Conservation (phyloP, 2,888 invertebrate genomes). For the Apantesis nais region DNA sequence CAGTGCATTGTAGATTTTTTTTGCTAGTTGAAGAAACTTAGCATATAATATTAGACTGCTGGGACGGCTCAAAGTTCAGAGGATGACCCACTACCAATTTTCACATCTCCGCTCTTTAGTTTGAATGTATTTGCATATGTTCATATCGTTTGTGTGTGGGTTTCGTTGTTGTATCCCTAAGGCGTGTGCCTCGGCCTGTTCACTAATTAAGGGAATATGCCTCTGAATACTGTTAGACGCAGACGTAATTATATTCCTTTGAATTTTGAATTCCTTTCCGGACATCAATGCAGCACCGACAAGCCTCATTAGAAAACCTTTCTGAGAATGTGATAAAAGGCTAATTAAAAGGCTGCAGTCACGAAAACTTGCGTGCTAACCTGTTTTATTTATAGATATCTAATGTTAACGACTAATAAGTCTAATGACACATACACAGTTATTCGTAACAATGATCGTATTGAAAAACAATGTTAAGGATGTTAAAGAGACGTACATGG, state of each 20-base stretch:
- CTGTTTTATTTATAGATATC: slow-evolving; percentile 35
- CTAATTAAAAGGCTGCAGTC: slow-evolving; percentile 55
- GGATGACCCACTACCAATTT: slow-evolving; percentile 31
- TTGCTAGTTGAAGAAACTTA: slow-evolving; percentile 23
- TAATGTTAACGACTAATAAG: slow-evolving; percentile 25
- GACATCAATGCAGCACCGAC: slow-evolving; percentile 39
- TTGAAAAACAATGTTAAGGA: slow-evolving; percentile 6
- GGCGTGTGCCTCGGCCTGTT: slow-evolving; percentile 17
- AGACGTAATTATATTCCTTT: slow-evolving; percentile 57
- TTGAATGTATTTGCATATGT: slow-evolving; percentile 29
- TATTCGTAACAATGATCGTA: neutral
- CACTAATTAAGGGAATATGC: slow-evolving; percentile 42
- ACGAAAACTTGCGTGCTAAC: slow-evolving; percentile 58
- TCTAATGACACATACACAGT: neutral
- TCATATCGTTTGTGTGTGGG: slow-evolving; percentile 27
- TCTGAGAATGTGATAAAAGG: slow-evolving; percentile 53
- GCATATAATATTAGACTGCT: slow-evolving; percentile 14
- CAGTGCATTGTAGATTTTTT: slow-evolving; percentile 29
- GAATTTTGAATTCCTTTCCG: slow-evolving; percentile 44
- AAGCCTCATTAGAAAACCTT: slow-evolving; percentile 54
- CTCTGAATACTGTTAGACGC: slow-evolving; percentile 33
- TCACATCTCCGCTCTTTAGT: slow-evolving; percentile 22
- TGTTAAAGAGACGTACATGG: neutral
- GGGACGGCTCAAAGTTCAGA: slow-evolving; percentile 24
- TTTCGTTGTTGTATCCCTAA: neutral